A percentile compares a stretch with the other conserved stretches of the same genome.
Conservation (phyloP, 2,888 invertebrate species). For the Amorpha juglandis region DNA sequence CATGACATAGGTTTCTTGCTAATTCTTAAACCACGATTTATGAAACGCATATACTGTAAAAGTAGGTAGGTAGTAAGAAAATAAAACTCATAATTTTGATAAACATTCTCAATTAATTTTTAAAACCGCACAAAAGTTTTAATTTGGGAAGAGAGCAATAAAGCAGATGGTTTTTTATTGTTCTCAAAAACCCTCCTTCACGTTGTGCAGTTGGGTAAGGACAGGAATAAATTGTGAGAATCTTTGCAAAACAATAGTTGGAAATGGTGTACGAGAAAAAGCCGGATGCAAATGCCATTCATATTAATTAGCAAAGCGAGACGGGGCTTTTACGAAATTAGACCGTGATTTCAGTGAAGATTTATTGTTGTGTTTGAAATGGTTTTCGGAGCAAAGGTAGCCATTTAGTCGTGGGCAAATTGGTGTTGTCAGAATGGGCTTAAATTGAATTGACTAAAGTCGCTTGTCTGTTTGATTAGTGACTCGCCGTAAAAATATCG, state of each 20-base stretch:
- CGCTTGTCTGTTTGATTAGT: constrained; percentile 65
- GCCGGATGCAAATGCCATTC: constrained; percentile 85
- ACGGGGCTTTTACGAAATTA: constrained; percentile 84
- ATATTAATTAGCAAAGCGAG: constrained; percentile 85
- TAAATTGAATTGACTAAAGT: constrained; percentile 78
- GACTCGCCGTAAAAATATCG: constrained; percentile 54
- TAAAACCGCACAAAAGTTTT: constrained; percentile 59
- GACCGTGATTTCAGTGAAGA: constrained; percentile 83
- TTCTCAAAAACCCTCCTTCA: constrained; percentile 69
- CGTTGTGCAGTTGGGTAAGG: constrained; percentile 73
- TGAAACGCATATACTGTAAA: too few relatives aligned
- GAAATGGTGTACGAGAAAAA: constrained; percentile 82
- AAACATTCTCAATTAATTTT: constrained; percentile 35
- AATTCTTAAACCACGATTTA: too few relatives aligned
- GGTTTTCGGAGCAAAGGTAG: constrained; percentile 81
- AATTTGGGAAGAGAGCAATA: constrained; percentile 63
- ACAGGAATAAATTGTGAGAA: constrained; percentile 81
- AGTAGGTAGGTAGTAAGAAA: not conserved
- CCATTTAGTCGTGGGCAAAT: constrained; percentile 79
- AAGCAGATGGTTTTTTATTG: constrained; percentile 69
- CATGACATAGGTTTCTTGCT: too few relatives aligned
- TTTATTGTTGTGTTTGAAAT: constrained; percentile 83
- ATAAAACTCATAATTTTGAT: constrained; percentile 4
- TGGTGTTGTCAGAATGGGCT: constrained; percentile 76
- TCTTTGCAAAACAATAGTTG: constrained; percentile 84